Percentiles rank a stretch among this genome's conserved stretches.
Conservation (phyloP, 1,140 invertebrate species). For the Streblospio benedicti region DNA sequence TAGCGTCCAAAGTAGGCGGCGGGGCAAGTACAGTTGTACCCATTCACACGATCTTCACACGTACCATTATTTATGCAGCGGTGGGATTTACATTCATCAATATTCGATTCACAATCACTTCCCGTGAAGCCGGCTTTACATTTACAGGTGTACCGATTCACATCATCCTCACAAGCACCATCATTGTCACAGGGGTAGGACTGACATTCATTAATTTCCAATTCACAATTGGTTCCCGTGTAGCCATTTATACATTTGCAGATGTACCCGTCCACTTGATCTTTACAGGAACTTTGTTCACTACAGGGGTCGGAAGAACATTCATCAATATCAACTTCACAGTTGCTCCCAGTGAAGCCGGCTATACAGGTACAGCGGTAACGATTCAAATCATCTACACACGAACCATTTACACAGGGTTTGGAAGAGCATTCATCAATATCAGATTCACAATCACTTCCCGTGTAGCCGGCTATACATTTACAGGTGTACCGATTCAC, state of each 20-base stretch:
- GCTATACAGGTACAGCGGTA: conserved; percentile 81
- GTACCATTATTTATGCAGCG: conserved; percentile 17
- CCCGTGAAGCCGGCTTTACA: conserved; percentile 49
- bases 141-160: conserved; percentile 22
- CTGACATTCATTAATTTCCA: conserved; percentile 26
- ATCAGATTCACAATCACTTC: conserved; percentile 43
- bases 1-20: conserved; percentile 59
- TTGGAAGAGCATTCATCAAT: conserved; percentile 74
- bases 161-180: conserved; percentile 49
- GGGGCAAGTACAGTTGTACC: conserved; percentile 75
- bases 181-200: conserved; percentile 18
- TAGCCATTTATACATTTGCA: conserved; percentile 87
- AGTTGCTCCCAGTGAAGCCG: conserved; percentile 77
- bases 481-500: conserved; percentile 16
- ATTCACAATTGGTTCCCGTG: conserved; percentile 80
- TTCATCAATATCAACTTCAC: conserved; percentile 90
- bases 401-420: conserved; percentile 57
- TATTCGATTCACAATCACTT: background rate
- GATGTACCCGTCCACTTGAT: conserved; percentile 82
- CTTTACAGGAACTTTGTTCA: conserved; percentile 62
- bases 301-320: conserved; percentile 57
- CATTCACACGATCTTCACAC: conserved; percentile 81
- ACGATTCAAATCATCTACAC: conserved; percentile 27
- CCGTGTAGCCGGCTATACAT: conserved; percentile 19
- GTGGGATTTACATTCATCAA: conserved; percentile 12